These are phyloP conservation scores for Molanna angustata DNA, from an alignment of 2,888 invertebrate species.

Conservation along the genomic window DNA sequence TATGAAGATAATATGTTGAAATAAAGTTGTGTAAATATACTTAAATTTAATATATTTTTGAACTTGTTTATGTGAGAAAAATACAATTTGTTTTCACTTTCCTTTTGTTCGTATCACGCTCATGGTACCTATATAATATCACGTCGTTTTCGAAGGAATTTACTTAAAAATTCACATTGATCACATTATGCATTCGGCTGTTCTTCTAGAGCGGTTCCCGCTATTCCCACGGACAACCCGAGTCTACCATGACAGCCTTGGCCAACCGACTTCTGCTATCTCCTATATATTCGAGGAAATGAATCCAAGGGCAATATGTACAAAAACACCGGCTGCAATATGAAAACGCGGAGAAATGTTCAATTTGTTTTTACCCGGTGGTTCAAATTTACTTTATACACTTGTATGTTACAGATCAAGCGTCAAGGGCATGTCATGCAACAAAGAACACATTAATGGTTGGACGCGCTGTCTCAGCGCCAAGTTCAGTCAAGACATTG, in stretches of 20 bases:
- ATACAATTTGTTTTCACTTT: conserved; percentile 5
- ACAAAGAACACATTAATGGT: conserved; percentile 15
- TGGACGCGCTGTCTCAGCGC: no score
- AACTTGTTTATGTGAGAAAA: no score
- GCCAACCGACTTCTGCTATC: no score
- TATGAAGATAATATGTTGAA: no score
- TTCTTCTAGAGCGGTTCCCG: conserved; percentile 15
- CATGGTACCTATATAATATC: not conserved
- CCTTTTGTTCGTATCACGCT: conserved; percentile 6
- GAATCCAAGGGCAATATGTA: no score
- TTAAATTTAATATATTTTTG: no score
- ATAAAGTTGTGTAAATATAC: no score
- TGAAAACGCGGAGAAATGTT: no score
- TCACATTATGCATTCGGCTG: conserved; percentile 1
- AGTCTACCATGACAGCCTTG: conserved; percentile 19
- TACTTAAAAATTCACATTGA: not conserved
- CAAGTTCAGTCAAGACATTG: not conserved
- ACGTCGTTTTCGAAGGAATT: conserved; percentile 7
- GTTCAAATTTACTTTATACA: conserved; percentile 1
- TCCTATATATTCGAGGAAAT: no score
- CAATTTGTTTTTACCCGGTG: conserved; percentile 7
- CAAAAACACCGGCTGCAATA: no score
- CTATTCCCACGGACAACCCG: conserved; percentile 16
- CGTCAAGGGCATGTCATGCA: conserved; percentile 22
- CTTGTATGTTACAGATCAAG: not conserved